A percentile compares a stretch with the other conserved stretches of the same genome.
phyloP scores from a whole-genome alignment of 1,140 invertebrate genomes.

The Himalopsyche phryganea region DNA sequence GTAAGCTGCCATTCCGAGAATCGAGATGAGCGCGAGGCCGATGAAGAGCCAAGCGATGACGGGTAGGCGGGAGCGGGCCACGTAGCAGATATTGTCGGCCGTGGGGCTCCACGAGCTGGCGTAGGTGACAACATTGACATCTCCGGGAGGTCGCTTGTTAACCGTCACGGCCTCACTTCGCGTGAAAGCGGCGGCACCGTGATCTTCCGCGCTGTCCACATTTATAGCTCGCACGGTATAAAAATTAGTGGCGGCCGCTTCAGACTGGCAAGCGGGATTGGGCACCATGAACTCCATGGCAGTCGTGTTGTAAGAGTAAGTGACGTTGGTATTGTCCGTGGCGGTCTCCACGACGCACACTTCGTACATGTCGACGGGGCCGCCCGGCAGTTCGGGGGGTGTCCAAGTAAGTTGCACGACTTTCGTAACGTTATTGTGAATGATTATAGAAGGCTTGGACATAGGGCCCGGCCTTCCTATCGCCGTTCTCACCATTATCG shows the following conservation, averaged over 20 bases:
- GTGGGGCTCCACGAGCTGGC: slow-evolving; percentile 50
- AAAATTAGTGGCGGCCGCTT: slow-evolving; percentile 36
- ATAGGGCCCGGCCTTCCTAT: slow-evolving; percentile 60
- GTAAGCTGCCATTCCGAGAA: neutral
- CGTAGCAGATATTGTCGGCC: slow-evolving; percentile 29
- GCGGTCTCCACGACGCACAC: slow-evolving; percentile 46
- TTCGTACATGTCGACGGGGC: slow-evolving; percentile 59
- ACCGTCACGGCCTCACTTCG: slow-evolving; percentile 33
- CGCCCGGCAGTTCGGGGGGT: slow-evolving; percentile 58
- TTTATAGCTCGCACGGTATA: slow-evolving; percentile 48
- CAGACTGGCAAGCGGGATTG: slow-evolving; percentile 39
- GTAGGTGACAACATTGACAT: slow-evolving; percentile 33
- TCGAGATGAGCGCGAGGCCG: neutral
- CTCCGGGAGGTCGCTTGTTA: slow-evolving; percentile 21
- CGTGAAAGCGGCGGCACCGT: slow-evolving; percentile 38
- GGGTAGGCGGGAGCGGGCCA: neutral
- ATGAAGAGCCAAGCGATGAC: neutral
- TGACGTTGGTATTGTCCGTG: slow-evolving; percentile 34
- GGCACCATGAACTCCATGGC: slow-evolving; percentile 37
- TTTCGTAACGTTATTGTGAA: slow-evolving; percentile 38
- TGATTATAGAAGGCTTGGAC: slow-evolving; percentile 47
- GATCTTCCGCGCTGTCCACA: slow-evolving; percentile 42
- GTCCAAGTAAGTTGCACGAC: slow-evolving; percentile 51
- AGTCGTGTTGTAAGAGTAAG: slow-evolving; percentile 42
- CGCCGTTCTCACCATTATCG: slow-evolving; percentile 51